Evolutionary conservation across 2,888 invertebrate genomes (phyloP), one percentile per base, ranked within the genome.

Genomic region (Octonoba sinensis): DNA sequence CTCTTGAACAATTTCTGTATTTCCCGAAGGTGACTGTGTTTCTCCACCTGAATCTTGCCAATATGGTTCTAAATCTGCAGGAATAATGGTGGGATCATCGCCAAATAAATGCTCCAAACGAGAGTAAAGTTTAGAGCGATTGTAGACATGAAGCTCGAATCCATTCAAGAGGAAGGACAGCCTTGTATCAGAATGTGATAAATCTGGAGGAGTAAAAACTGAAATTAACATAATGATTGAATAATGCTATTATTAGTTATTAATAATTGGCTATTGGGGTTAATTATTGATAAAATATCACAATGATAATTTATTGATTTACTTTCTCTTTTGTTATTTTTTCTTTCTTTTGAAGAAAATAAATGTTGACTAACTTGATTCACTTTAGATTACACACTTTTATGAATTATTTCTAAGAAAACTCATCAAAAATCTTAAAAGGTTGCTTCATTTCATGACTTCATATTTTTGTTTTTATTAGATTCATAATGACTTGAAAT

Each of bases 121-220:
- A 85, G 93, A 92, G 89, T 97, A 98, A 18, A 96, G 89, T 85
- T 93, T 92, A 76, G 96, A 95, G 85, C 97, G 92, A 90, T 99
- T 99, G 89, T 97, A 99, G 65, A 96, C 93, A 89, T 99, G 98
- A 83, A 97, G 89, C 89, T 99, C 98, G 87, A 96, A 95, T 1
- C 97, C 97, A 89, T 97, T 97, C 81, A 98, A 88, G 91, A 96
- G 93, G 66, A 96, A 93, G 27, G 96, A 96, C 51, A 97, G 90
- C 74, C 96, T 92, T 12, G 96, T 97, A 88, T 97, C 97, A 44
- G 95, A 96, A 90, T 97, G 97, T 2, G 97, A 97, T 87, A 97
- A 91, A 92, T 97, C 97, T 96, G 90, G 24, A 90, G 90, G 46
- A n/a, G 83, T 54, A 74, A 74, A 47, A 20, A 67, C 16, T 27